Conservation (phyloP, 2,113 vertebrate genomes). For the Otocyon megalotis region DNA sequence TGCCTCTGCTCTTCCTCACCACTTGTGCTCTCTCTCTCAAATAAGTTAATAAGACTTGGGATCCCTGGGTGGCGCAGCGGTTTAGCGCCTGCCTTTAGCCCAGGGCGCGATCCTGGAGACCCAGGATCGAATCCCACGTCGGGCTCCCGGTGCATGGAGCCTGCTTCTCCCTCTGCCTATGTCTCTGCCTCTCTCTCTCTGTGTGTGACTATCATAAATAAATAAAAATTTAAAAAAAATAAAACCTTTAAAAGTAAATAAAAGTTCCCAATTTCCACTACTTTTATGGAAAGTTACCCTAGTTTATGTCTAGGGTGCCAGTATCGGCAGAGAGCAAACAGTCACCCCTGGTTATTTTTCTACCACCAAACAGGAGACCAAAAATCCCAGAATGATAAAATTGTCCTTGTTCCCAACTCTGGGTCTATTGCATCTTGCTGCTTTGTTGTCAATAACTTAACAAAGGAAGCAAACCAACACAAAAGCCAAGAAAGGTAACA, state of each 20-base stretch:
- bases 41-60: too few species aligned
- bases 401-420: not conserved
- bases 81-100: too few species aligned
- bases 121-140: too few species aligned
- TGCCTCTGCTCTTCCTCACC: not conserved
- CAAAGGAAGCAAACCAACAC: not conserved
- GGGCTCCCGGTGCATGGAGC: too few species aligned
- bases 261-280: not conserved
- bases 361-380: not conserved
- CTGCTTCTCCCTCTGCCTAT: too few species aligned
- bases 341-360: not conserved
- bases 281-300: not conserved
- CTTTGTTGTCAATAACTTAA: slow-evolving; percentile 36
- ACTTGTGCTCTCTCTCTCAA: not conserved
- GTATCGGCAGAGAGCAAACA: not conserved
- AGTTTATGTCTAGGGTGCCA: not conserved
- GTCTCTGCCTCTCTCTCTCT: not conserved
- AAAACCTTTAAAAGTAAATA: not conserved
- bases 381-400: not conserved
- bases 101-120: too few species aligned
- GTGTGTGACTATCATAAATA: too few species aligned
- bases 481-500: not conserved
- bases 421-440: not conserved
- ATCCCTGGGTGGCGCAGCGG: too few species aligned
- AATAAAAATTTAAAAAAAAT: too few species aligned